A percentile compares a stretch with the other conserved stretches of the same genome.
These are phyloP conservation scores for Cosmopolites sordidus DNA, from an alignment of 2,888 invertebrate genomes.

Conservation along the genomic window DNA sequence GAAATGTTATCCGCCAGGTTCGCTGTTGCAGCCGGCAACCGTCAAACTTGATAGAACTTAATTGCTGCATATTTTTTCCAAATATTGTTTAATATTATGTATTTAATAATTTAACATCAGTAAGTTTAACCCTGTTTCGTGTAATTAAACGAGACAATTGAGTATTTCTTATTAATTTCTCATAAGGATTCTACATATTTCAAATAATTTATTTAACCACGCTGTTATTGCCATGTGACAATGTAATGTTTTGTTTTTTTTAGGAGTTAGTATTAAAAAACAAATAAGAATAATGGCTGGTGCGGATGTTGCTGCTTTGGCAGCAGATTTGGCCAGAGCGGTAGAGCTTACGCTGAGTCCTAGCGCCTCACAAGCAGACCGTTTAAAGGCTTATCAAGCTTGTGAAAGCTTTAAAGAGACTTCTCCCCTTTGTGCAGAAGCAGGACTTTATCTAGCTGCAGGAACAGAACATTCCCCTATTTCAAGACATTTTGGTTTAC, in stretches of 20 bases:
- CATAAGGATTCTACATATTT: not conserved
- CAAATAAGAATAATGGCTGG: constrained; percentile 46
- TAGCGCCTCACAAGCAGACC: constrained; percentile 67
- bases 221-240: constrained; percentile 17
- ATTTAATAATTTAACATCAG: constrained; percentile 20
- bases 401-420: constrained; percentile 82
- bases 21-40: constrained; percentile 37
- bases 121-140: constrained; percentile 8
- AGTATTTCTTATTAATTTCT: too few relatives aligned
- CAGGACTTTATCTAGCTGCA: constrained; percentile 75
- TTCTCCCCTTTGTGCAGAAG: constrained; percentile 83
- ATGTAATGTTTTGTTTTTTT: constrained; percentile 16
- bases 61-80: constrained; percentile 33
- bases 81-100: constrained; percentile 31
- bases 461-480: constrained; percentile 69
- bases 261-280: constrained; percentile 13
- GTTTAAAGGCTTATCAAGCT: constrained; percentile 78
- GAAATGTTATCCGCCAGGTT: constrained; percentile 11
- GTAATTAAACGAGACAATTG: not conserved
- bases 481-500: constrained; percentile 86
- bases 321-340: constrained; percentile 74
- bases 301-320: constrained; percentile 63
- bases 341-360: constrained; percentile 81
- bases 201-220: not conserved
- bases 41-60: constrained; percentile 29